Evolutionary conservation across 2,888 invertebrate genomes (phyloP).

Genomic region (Antheraea assamensis): DNA sequence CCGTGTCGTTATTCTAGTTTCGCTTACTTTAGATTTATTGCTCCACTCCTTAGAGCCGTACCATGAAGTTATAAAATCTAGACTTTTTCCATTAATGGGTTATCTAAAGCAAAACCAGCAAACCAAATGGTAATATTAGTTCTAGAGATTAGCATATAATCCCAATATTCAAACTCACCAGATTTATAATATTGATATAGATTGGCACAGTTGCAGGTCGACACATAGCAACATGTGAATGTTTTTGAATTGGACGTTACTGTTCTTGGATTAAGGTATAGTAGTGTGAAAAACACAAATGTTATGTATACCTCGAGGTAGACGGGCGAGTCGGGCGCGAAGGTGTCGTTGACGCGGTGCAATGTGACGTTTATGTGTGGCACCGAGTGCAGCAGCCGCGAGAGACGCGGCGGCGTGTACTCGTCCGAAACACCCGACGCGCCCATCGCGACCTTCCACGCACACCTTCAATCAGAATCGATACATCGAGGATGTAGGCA

Average conservation of each 20-base stretch:
- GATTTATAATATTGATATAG: neutral
- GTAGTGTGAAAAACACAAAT: too few relatives aligned
- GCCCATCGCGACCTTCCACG: conserved; percentile 70
- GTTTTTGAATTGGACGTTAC: too few relatives aligned
- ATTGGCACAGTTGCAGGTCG: too few relatives aligned
- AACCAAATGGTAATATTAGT: neutral
- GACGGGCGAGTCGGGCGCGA: conserved; percentile 93
- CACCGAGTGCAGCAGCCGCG: conserved; percentile 92
- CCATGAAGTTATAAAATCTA: too few relatives aligned
- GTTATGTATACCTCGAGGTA: conserved; percentile 86
- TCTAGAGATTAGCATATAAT: neutral
- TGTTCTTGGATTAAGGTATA: too few relatives aligned
- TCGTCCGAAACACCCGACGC: conserved; percentile 84
- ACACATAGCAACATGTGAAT: too few relatives aligned
- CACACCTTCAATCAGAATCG: neutral
- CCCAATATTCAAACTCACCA: neutral
- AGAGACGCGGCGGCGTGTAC: conserved; percentile 92
- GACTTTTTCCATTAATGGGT: too few relatives aligned
- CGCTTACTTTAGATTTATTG: too few relatives aligned
- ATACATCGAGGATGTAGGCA: neutral
- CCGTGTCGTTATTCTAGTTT: too few relatives aligned
- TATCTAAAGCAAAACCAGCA: too few relatives aligned
- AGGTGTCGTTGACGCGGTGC: conserved; percentile 94
- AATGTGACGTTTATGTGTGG: conserved; percentile 96
- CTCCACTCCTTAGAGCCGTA: neutral